These are phyloP conservation scores for Acronicta alni DNA, from an alignment of 2,888 invertebrate genomes.

Conservation along the genomic window DNA sequence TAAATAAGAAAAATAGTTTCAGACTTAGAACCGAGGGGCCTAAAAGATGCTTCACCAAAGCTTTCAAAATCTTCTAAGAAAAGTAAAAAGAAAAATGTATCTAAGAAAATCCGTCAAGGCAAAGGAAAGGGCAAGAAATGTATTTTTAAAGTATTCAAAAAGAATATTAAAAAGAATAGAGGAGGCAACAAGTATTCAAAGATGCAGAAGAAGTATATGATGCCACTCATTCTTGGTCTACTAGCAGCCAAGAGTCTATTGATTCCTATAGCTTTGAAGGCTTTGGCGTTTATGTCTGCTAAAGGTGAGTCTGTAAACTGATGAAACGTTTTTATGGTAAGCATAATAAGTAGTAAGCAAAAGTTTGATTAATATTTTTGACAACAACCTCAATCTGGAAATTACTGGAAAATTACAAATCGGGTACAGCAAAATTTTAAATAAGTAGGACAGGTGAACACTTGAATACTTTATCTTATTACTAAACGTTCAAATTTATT, in stretches of 20 bases:
- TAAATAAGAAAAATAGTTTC: slow-evolving; percentile 32
- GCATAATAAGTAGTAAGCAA: too few species aligned
- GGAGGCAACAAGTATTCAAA: slow-evolving; percentile 52
- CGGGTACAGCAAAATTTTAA: too few species aligned
- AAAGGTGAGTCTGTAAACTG: slow-evolving; percentile 77
- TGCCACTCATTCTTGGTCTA: slow-evolving; percentile 90
- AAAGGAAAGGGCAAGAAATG: slow-evolving; percentile 76
- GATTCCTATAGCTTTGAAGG: slow-evolving; percentile 91
- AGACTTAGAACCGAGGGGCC: slow-evolving; percentile 43
- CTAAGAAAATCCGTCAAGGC: slow-evolving; percentile 63
- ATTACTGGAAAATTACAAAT: too few species aligned
- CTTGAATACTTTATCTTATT: too few species aligned
- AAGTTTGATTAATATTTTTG: too few species aligned
- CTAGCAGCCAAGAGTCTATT: slow-evolving; percentile 91
- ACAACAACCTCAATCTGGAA: too few species aligned
- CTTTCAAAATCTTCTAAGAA: slow-evolving; percentile 38
- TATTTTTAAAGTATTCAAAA: slow-evolving; percentile 75
- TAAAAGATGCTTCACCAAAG: slow-evolving; percentile 15
- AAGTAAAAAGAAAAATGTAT: slow-evolving; percentile 42
- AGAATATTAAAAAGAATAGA: slow-evolving; percentile 60
- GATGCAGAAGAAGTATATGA: slow-evolving; percentile 87
- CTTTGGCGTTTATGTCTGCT: slow-evolving; percentile 91
- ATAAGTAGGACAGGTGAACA: too few species aligned
- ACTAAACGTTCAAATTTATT: too few species aligned
- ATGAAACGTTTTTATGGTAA: too few species aligned